Evolutionary conservation across 2,888 invertebrate species (phyloP), one percentile per base, ranked within the genome.

Genomic region (Blomia tropicalis): DNA sequence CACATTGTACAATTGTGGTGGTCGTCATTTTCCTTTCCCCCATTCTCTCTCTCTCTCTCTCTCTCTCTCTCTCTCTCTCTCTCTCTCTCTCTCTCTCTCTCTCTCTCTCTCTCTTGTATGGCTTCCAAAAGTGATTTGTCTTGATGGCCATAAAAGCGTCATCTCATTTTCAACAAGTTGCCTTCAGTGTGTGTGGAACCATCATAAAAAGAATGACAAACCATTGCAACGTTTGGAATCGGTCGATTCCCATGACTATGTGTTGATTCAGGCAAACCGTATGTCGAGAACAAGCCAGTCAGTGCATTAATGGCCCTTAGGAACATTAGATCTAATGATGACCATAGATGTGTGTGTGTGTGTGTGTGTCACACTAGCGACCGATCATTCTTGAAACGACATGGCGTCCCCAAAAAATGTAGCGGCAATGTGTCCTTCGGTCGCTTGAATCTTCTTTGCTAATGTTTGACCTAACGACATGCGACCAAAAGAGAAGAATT

Each of bases 91-190:
- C 32, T 32, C 32, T 32, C 32, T 32, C 32, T 32, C 14, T 32
- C 32, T 14, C 32, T 32, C n/a, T n/a, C n/a, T n/a, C n/a, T n/a
- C n/a, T n/a, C n/a, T n/a, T n/a, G n/a, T n/a, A n/a, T n/a, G n/a
- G n/a, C n/a, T n/a, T n/a, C n/a, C n/a, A n/a, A n/a, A 25, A 47
- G 51, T 47, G 51, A 47, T 47, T 47, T 47, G 51, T 47, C 51
- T 47, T 47, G 51, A 7, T 19, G 51, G 51, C 51, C 51, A 47
- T 47, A 47, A 47, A 47, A 47, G 51, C 51, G 51, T 47, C 51
- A 47, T 47, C 51, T 47, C 51, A n/a, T 47, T 47, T 47, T 47
- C 51, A 47, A 19, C 51, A 19, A 47, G 51, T 47, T 19, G 7
- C n/a, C 11, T 47, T 7, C n/a, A n/a, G n/a, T n/a, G n/a, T n/a